These are phyloP conservation scores for Macrobrachium rosenbergii DNA, from an alignment of 1,140 invertebrate species.

Conservation along the genomic window DNA sequence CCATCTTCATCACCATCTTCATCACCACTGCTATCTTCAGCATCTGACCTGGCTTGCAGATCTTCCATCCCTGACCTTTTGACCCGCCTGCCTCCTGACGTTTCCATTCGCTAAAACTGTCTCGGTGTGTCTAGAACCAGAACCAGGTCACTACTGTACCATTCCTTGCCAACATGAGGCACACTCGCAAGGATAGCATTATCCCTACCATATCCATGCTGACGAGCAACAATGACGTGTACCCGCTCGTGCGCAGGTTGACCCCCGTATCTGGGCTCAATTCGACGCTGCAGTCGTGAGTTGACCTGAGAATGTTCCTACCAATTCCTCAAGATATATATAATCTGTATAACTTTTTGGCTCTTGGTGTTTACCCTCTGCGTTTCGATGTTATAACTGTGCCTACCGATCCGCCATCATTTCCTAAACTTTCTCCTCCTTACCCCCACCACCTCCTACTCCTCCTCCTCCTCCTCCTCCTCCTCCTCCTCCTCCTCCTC, in stretches of 20 bases:
- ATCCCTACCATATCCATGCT: slow-evolving; percentile 35
- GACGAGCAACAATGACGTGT: slow-evolving; percentile 24
- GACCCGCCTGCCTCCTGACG: no score
- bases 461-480: no score
- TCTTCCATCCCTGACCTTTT: no score
- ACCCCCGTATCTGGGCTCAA: slow-evolving; percentile 28
- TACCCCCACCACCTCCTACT: no score
- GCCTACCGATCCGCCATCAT: no score
- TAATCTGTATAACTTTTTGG: not conserved
- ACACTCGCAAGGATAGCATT: slow-evolving; percentile 1
- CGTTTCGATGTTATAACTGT: not conserved
- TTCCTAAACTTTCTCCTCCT: not conserved
- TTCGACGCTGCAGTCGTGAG: slow-evolving; percentile 30
- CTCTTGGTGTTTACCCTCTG: not conserved
- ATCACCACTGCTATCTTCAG: no score
- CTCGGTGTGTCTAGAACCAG: no score
- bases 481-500: no score
- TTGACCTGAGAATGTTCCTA: not conserved
- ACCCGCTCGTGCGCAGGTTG: slow-evolving; percentile 13
- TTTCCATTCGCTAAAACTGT: no score
- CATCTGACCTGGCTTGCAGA: no score
- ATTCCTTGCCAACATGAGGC: not conserved
- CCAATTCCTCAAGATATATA: not conserved
- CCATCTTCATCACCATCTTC: no score
- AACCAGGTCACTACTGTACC: no score